Conservation (phyloP, 2,888 invertebrate genomes). For the Drosophila leonis region DNA sequence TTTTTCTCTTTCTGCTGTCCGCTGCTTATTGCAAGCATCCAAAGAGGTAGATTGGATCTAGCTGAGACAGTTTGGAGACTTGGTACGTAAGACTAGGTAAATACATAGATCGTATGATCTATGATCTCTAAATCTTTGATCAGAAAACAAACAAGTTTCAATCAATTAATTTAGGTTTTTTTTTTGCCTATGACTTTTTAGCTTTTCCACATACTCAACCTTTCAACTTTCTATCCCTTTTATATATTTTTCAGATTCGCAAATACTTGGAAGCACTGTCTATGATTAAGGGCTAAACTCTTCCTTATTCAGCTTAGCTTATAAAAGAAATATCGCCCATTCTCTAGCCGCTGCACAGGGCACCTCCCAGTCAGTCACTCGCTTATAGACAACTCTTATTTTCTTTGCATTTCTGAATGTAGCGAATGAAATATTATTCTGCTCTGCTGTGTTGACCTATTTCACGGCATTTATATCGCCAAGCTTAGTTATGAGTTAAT, state of each 20-base stretch:
- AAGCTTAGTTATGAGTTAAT: background rate
- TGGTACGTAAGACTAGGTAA: too few relatives aligned
- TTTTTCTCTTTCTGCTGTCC: constrained; percentile 2
- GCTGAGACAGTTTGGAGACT: background rate
- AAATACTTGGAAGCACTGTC: too few relatives aligned
- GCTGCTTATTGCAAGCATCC: background rate
- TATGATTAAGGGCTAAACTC: too few relatives aligned
- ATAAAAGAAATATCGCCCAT: too few relatives aligned
- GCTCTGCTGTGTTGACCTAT: background rate
- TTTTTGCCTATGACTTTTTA: too few relatives aligned
- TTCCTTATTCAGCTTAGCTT: too few relatives aligned
- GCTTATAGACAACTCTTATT: background rate
- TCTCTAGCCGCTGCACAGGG: background rate
- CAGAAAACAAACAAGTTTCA: too few relatives aligned
- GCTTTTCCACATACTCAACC: too few relatives aligned
- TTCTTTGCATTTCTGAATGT: background rate
- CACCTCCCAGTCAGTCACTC: background rate
- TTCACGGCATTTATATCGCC: background rate
- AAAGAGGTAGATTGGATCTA: background rate
- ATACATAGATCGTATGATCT: background rate
- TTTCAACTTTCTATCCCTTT: too few relatives aligned
- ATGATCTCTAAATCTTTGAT: too few relatives aligned
- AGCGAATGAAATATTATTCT: background rate
- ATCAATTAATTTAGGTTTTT: too few relatives aligned
- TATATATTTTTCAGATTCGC: too few relatives aligned